Conservation (phyloP, 1,140 invertebrate species). For the Papilio polyxenes region DNA sequence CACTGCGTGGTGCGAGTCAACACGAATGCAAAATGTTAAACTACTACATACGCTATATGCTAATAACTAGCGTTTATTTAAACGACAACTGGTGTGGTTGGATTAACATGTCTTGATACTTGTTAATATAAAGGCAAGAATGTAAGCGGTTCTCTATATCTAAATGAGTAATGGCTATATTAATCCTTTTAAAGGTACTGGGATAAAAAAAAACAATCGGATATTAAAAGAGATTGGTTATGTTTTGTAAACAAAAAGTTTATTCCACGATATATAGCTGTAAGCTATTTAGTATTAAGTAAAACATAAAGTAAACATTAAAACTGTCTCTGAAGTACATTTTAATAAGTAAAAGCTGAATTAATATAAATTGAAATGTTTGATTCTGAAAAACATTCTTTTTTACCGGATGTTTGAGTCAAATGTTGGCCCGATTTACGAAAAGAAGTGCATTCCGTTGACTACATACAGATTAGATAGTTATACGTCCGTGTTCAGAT, state of each 20-base stretch:
- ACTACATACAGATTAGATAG: slow-evolving; percentile 8
- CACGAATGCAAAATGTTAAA: not conserved
- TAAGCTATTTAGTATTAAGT: too few species aligned
- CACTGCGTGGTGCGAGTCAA: slow-evolving; percentile 8
- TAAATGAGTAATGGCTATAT: not conserved
- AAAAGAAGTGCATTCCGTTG: not conserved
- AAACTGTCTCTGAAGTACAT: too few species aligned
- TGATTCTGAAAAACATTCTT: not conserved
- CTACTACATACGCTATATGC: slow-evolving; percentile 10
- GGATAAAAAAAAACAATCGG: not conserved
- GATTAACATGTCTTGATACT: not conserved
- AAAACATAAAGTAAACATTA: too few species aligned
- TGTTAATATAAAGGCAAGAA: not conserved
- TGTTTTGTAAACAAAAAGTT: too few species aligned
- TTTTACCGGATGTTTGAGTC: not conserved
- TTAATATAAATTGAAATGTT: too few species aligned
- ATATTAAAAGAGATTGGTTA: too few species aligned
- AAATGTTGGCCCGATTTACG: not conserved
- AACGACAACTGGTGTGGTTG: not conserved
- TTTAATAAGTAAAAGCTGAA: too few species aligned
- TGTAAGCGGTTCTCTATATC: not conserved
- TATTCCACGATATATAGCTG: too few species aligned
- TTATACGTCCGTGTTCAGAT: not conserved
- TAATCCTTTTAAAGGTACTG: too few species aligned
- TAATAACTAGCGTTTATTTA: slow-evolving; percentile 12